phyloP scores from a whole-genome alignment of 2,113 vertebrate species.

The Elephas maximus region DNA sequence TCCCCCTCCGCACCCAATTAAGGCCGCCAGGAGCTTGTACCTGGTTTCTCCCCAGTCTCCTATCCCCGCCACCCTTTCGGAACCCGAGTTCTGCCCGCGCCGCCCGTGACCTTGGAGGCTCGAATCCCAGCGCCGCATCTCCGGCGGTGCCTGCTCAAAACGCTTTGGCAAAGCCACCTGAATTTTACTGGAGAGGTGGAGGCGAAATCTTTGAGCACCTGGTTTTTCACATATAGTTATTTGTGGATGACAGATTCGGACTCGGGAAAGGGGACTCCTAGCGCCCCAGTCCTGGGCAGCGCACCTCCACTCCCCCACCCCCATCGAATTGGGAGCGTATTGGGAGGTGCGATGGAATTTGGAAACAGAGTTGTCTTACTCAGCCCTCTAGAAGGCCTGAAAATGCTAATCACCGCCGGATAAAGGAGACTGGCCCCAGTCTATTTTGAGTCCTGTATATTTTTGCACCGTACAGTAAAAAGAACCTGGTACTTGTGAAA shows the following conservation, averaged over 20 bases:
- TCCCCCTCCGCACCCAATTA: slow-evolving; percentile 70
- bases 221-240: background rate
- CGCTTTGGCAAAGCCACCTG: background rate
- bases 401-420: background rate
- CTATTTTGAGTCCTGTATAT: slow-evolving; percentile 77
- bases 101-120: background rate
- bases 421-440: background rate
- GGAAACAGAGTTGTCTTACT: background rate
- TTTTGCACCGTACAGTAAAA: slow-evolving; percentile 82
- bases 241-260: background rate
- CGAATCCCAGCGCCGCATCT: background rate
- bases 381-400: slow-evolving; percentile 41
- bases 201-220: background rate
- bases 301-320: background rate
- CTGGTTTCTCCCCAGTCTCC: background rate
- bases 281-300: background rate
- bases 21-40: background rate
- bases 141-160: background rate
- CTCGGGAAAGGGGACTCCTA: too few relatives aligned
- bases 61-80: background rate
- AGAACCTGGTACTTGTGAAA: slow-evolving; percentile 86
- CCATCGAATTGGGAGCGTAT: rapidly evolving
- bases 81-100: background rate
- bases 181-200: background rate
- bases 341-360: slow-evolving; percentile 62